A percentile compares a stretch with the other conserved stretches of the same genome.
Conservation (phyloP, 2,888 invertebrate genomes). For the Pecten maximus region DNA sequence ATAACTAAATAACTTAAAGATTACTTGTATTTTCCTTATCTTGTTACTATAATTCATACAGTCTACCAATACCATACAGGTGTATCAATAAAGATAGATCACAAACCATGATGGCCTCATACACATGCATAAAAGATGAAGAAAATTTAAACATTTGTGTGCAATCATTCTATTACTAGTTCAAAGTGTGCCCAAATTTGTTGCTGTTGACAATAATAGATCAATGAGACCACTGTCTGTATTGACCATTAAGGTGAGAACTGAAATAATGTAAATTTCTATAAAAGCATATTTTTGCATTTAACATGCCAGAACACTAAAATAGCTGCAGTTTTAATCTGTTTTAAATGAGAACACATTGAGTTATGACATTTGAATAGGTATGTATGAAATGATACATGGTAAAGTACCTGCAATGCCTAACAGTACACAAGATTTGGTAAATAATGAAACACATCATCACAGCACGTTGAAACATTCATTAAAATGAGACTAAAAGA, state of each 20-base stretch:
- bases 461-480: neutral
- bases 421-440: neutral
- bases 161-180: no score
- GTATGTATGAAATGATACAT: neutral
- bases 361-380: neutral
- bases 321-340: neutral
- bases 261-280: neutral
- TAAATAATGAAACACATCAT: neutral
- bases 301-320: neutral
- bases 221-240: no score
- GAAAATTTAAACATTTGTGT: no score
- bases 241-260: no score
- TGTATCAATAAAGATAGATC: neutral
- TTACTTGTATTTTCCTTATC: neutral
- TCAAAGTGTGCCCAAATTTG: no score
- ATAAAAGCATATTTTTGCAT: neutral
- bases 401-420: neutral
- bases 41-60: neutral
- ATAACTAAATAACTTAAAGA: slow-evolving; percentile 3
- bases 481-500: slow-evolving; percentile 7
- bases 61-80: neutral
- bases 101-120: no score
- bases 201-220: no score
- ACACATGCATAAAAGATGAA: no score
- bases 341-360: neutral